Conservation (phyloP, 2,113 vertebrate genomes). For the Reinhardtius hippoglossoides region DNA sequence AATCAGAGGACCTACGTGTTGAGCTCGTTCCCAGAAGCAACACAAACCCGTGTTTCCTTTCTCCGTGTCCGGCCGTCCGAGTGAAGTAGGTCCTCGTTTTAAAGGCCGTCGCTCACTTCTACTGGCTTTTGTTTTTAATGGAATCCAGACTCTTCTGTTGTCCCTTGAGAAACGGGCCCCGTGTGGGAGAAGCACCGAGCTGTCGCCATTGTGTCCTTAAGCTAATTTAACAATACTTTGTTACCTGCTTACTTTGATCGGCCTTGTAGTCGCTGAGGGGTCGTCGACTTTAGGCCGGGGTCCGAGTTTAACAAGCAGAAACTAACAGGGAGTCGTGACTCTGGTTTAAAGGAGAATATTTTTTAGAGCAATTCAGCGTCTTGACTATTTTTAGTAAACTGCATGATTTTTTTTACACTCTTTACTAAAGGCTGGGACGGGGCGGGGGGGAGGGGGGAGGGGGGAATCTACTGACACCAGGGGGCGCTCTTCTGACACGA, state of each 20-base stretch:
- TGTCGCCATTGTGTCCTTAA: conserved; percentile 83
- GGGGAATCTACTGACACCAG: conserved; percentile 72
- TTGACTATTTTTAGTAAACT: conserved; percentile 82
- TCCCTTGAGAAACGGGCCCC: conserved; percentile 47
- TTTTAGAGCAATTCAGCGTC: conserved; percentile 78
- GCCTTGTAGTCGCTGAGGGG: conserved; percentile 68
- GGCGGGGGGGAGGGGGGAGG: conserved; percentile 35
- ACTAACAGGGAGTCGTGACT: conserved; percentile 32
- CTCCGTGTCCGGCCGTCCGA: conserved; percentile 29
- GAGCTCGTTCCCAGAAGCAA: conserved; percentile 51
- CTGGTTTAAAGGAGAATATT: conserved; percentile 77
- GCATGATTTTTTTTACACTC: conserved; percentile 84
- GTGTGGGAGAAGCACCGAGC: conserved; percentile 70
- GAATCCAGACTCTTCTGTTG: neutral
- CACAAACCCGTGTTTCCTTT: conserved; percentile 56
- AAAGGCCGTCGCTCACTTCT: conserved; percentile 37
- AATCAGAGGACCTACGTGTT: conserved; percentile 71
- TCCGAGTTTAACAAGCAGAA: conserved; percentile 24
- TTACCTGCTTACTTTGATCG: conserved; percentile 70
- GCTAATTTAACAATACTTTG: conserved; percentile 72
- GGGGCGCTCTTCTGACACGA: conserved; percentile 69
- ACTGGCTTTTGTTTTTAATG: conserved; percentile 14
- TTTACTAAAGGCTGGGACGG: conserved; percentile 73
- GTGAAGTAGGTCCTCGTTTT: conserved; percentile 55
- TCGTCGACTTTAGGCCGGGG: conserved; percentile 45